Conservation (phyloP, 2,888 invertebrate species). For the Agonum fuliginosum region DNA sequence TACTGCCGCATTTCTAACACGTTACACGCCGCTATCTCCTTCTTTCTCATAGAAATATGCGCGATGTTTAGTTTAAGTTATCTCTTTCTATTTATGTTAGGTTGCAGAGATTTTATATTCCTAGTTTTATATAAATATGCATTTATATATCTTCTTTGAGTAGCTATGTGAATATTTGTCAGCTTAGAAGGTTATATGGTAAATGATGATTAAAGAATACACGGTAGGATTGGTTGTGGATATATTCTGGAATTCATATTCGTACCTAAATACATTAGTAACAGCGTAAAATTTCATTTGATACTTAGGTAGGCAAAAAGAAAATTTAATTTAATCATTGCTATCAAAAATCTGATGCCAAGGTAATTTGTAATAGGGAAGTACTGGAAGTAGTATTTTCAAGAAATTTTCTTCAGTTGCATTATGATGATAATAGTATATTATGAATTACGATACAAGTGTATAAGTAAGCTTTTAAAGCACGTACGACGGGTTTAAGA, state of each 20-base stretch:
- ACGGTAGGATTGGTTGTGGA: background rate
- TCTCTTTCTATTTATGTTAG: slow-evolving; percentile 36
- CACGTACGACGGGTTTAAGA: too few relatives aligned
- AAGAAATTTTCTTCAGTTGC: too few relatives aligned
- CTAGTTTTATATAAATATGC: slow-evolving; percentile 43
- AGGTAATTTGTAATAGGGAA: too few relatives aligned
- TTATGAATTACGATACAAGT: too few relatives aligned
- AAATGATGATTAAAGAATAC: background rate
- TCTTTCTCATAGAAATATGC: slow-evolving; percentile 8
- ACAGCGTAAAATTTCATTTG: too few relatives aligned
- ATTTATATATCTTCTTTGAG: slow-evolving; percentile 29
- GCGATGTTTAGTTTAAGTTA: background rate
- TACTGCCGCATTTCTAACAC: slow-evolving; percentile 54
- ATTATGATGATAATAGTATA: too few relatives aligned
- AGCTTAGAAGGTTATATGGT: background rate
- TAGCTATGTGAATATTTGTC: background rate
- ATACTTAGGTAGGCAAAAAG: too few relatives aligned
- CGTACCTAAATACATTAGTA: too few relatives aligned
- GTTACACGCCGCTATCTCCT: slow-evolving; percentile 7
- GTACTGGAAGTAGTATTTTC: too few relatives aligned
- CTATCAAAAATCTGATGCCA: too few relatives aligned
- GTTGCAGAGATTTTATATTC: slow-evolving; percentile 39
- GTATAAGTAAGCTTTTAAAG: too few relatives aligned
- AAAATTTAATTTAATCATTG: too few relatives aligned
- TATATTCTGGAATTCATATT: background rate